Evolutionary conservation across 2,888 invertebrate genomes (phyloP).

Genomic region (Ornithoptera priamus): DNA sequence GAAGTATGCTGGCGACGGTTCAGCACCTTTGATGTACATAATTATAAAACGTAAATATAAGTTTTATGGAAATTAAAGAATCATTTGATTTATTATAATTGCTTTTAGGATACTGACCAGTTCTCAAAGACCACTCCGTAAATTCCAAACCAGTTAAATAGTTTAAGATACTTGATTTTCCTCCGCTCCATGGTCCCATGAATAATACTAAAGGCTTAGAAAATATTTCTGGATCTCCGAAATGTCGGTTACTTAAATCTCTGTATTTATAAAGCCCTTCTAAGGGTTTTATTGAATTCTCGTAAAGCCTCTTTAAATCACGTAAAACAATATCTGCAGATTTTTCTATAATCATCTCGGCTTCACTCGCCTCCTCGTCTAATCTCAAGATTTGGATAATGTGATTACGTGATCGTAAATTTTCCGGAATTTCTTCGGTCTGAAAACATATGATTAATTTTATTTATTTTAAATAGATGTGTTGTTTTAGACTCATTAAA

Average conservation of each 20-base stretch:
- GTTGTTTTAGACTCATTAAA: neutral
- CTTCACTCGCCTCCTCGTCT: constrained; percentile 86
- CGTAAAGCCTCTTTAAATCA: constrained; percentile 92
- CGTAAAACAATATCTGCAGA: constrained; percentile 88
- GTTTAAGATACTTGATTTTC: constrained; percentile 96
- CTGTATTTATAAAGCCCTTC: constrained; percentile 95
- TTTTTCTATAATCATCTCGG: constrained; percentile 85
- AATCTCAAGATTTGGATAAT: constrained; percentile 89
- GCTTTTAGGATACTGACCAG: constrained; percentile 81
- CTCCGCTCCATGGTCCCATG: constrained; percentile 98
- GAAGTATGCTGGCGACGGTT: constrained; percentile 95
- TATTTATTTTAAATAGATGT: neutral
- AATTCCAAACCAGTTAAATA: constrained; percentile 94
- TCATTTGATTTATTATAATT: neutral
- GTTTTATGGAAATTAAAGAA: neutral
- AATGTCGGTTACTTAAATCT: constrained; percentile 94
- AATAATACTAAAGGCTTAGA: constrained; percentile 95
- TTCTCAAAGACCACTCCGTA: constrained; percentile 89
- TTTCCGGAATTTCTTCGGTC: constrained; percentile 87
- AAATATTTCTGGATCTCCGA: constrained; percentile 96
- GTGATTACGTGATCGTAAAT: constrained; percentile 88
- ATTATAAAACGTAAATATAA: neutral
- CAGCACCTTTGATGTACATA: constrained; percentile 83
- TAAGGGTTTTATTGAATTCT: constrained; percentile 92
- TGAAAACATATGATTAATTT: constrained; percentile 54